Base-by-base conservation (phyloP, 30 jellyfish, hydroid and myxozoan genomes). In the Sanderia malayensis region DNA sequence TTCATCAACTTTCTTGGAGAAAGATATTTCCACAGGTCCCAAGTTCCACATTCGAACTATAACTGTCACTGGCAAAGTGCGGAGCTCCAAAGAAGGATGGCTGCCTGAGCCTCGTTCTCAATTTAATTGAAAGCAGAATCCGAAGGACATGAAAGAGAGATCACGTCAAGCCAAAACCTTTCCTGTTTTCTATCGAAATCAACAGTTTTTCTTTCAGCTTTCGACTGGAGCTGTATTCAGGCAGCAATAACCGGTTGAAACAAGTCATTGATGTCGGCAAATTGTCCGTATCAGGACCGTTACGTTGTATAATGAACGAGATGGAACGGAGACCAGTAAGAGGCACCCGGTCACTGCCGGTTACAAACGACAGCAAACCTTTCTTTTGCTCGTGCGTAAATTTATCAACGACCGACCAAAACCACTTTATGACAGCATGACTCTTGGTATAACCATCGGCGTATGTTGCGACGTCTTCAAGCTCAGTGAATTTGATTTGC, bases 321-420 rank as follows among this genome's bases (percentile, higher is more conserved):
- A 92, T 65, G 0, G 96, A 71, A 10, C 89, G 60, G 71, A 92
- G 77, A 24, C 98, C 98, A 27, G 81, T 72, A 0, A 92, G 83
- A 2, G 98, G 98, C 26, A 92, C 96, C 20, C 98, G 95, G 66
- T 76, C 85, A 58, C 96, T 83, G 29, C 98, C 98, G n/a, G 98
- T 92, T 13, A 80, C 96, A 74, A 92, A 92, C 62, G 86, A 78
- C 76, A 92, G 77, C 47, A 92, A 69, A n/a, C 79, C 62, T 41
- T 74, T 86, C 83, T 84, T 84, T 49, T 92, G 96, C 58, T 79
- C 73, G 49, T 68, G 72, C 3, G 88, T 73, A 41, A 92, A 79
- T 0, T 31, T 67, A 67, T 79, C 60, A 23, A 92, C 96, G 45
- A 84, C 79, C 41, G 62, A 9, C 98, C 98, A 92, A 63, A 90